A percentile compares a stretch with the other conserved stretches of the same genome.
phyloP scores from a whole-genome alignment of 2,113 vertebrate genomes.

The Ranitomeya imitator region DNA sequence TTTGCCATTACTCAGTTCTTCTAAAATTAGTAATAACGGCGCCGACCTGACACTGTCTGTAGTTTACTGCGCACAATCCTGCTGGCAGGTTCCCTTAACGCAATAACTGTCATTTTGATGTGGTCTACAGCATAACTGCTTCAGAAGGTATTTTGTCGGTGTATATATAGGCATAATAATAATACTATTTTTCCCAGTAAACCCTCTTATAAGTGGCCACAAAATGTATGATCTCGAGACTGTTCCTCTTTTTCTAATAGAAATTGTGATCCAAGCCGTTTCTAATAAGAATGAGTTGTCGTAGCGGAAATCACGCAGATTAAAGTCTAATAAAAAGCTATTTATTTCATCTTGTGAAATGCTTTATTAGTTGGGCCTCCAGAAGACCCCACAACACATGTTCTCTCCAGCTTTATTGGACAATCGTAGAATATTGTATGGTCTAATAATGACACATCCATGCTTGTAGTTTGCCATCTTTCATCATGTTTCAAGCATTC shows the following conservation, averaged over 20 bases:
- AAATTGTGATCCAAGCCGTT: neutral
- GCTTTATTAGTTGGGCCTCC: neutral
- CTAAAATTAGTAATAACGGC: too few species aligned
- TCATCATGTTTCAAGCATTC: slow-evolving; percentile 61
- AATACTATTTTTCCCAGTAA: too few species aligned
- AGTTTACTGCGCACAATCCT: too few species aligned
- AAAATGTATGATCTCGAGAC: too few species aligned
- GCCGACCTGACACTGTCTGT: too few species aligned
- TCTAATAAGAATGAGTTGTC: neutral
- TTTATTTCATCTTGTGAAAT: neutral
- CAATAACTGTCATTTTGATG: too few species aligned
- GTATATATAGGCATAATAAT: too few species aligned
- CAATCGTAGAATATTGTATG: neutral
- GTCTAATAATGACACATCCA: slow-evolving; percentile 26
- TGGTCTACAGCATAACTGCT: too few species aligned
- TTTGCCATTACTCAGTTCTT: too few species aligned
- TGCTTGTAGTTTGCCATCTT: slow-evolving; percentile 39
- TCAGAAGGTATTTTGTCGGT: too few species aligned
- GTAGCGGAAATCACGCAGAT: neutral
- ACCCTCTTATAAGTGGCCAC: too few species aligned
- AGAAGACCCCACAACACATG: neutral
- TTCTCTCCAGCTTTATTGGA: slow-evolving; percentile 40
- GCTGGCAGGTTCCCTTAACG: too few species aligned
- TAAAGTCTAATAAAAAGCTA: neutral
- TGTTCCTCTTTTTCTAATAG: neutral